Evolutionary conservation across 1,140 invertebrate species (phyloP).

Genomic region (Luehdorfia chinensis): DNA sequence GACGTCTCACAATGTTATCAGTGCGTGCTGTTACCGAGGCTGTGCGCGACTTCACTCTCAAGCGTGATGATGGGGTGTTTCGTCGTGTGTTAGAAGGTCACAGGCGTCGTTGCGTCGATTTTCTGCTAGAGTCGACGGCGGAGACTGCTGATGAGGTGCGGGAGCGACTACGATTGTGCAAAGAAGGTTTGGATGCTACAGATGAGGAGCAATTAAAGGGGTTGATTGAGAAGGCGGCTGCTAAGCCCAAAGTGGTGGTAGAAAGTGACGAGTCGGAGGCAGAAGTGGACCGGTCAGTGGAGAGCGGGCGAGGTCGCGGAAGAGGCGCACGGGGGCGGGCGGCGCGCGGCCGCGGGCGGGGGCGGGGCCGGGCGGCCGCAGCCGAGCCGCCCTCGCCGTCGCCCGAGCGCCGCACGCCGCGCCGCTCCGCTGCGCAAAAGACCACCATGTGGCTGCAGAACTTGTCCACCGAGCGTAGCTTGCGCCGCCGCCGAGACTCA

Average conservation of each 20-base stretch:
- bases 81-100: slow-evolving; percentile 53
- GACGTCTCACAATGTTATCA: slow-evolving; percentile 41
- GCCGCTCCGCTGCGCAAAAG: slow-evolving; percentile 39
- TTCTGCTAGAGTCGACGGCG: slow-evolving; percentile 54
- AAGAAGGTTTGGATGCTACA: slow-evolving; percentile 47
- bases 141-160: slow-evolving; percentile 56
- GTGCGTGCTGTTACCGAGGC: slow-evolving; percentile 57
- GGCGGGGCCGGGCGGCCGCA: neutral
- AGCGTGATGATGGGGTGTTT: slow-evolving; percentile 59
- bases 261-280: slow-evolving; percentile 30
- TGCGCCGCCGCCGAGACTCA: slow-evolving; percentile 38
- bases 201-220: slow-evolving; percentile 40
- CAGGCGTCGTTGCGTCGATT: slow-evolving; percentile 42
- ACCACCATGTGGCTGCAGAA: slow-evolving; percentile 41
- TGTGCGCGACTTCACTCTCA: slow-evolving; percentile 55
- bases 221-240: slow-evolving; percentile 29
- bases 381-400: slow-evolving; percentile 22
- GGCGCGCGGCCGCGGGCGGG: slow-evolving; percentile 19
- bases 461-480: slow-evolving; percentile 27
- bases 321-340: slow-evolving; percentile 7
- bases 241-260: slow-evolving; percentile 19
- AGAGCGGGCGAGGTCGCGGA: slow-evolving; percentile 13
- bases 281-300: slow-evolving; percentile 23
- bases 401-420: slow-evolving; percentile 44
- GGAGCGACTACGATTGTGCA: slow-evolving; percentile 44